Evolutionary conservation across 2,113 vertebrate species (phyloP), one percentile per base, ranked within the genome.

Genomic region (Neogale vison): DNA sequence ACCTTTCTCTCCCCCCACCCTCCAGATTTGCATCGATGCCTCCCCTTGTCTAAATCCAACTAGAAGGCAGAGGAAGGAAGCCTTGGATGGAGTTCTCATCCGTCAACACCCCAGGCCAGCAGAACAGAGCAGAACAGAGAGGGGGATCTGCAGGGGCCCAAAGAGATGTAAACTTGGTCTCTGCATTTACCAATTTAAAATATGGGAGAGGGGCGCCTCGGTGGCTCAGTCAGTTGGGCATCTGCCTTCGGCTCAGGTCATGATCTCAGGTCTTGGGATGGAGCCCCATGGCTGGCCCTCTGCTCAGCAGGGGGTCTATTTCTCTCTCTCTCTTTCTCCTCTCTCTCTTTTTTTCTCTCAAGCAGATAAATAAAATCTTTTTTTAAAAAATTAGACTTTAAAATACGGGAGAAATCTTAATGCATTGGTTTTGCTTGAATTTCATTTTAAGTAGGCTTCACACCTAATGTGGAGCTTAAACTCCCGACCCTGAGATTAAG

Each of bases 11-110:
- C 36, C 4, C 36, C 21, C 65, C n/a, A 47, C 4, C 8, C 23
- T 59, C 18, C 7, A 89, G 23, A 17, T 9, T 3, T 2, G 15
- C 11, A 4, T 1, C 1, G 13, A 9, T 42, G 42, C 34, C 26
- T 82, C 36, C 52, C 14, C 11, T 1, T 17, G 55, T 17, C 45
- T 31, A 23, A n/a, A 20, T 34, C 82, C 45, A 12, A 13, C 61
- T 21, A 3, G 50, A 93, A 69, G 47, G n/a, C 36, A 26, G n/a
- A 91, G 24, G 34, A 39, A 55, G 34, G 63, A 15, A 24, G 9
- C 34, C 65, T 24, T n/a, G n/a, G 23, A 26, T 17, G 17, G 24
- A 42, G 36, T 36, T 67, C 14, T 47, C 45, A 9, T 23, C 23
- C 72, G 3, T 71, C 93, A 61, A 52, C 50, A 21, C 34, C 20